Evolutionary conservation across 2,888 invertebrate species (phyloP).

Genomic region (Melanotus villosus): DNA sequence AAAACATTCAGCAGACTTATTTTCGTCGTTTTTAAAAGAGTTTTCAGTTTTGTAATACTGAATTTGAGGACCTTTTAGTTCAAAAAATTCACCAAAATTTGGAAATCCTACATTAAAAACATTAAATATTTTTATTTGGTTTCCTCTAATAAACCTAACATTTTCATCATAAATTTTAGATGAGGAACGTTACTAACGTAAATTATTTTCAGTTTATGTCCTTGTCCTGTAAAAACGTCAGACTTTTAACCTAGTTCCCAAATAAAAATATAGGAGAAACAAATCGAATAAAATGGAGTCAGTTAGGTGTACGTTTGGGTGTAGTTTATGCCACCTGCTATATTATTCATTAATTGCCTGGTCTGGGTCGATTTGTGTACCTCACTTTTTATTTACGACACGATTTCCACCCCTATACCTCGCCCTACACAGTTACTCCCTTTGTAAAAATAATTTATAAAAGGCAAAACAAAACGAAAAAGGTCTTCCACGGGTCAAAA

Average conservation of each 20-base stretch:
- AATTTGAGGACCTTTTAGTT: too few relatives aligned
- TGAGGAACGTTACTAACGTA: too few relatives aligned
- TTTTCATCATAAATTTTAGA: too few relatives aligned
- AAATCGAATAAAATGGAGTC: too few relatives aligned
- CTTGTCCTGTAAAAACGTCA: neutral
- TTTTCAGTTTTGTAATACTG: too few relatives aligned
- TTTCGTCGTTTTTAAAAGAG: too few relatives aligned
- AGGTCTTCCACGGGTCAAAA: neutral
- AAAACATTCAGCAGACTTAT: too few relatives aligned
- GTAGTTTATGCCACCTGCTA: conserved; percentile 5
- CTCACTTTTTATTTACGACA: neutral
- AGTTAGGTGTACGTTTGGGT: neutral
- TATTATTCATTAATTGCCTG: conserved; percentile 8
- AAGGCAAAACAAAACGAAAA: neutral
- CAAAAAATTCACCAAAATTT: too few relatives aligned
- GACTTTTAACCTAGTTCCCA: neutral
- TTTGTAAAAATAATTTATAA: neutral
- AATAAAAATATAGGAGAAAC: neutral
- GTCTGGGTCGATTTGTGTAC: conserved; percentile 4
- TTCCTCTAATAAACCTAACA: too few relatives aligned
- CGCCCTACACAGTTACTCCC: neutral
- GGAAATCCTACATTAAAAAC: too few relatives aligned
- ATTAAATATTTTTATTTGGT: too few relatives aligned
- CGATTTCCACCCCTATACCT: neutral
- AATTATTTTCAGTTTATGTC: too few relatives aligned